Base-by-base conservation (phyloP, 2,888 invertebrate genomes). In the Agrotis exclamationis region DNA sequence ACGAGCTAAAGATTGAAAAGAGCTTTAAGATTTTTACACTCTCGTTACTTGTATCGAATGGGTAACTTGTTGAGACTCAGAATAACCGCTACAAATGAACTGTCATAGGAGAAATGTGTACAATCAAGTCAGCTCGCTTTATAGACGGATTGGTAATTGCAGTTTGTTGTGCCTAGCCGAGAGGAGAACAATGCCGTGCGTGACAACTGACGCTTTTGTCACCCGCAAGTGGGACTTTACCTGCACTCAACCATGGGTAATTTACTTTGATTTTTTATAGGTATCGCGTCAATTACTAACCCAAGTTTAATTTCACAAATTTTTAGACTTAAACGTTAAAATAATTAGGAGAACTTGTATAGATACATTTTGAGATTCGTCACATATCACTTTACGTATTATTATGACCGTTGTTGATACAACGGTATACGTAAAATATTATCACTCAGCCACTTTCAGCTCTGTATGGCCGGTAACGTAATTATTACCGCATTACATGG, bases 141-240 rank as follows among this genome's bases (percentile, higher is more conserved):
- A 53, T 24, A 20, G 39, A 75, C 51, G 2, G 45, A 47, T 62
- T 39, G 45, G 18, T 69, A 76, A 54, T 69, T 76, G 22, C 76
- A 53, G 70, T 76, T 76, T 76, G 44, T 75, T 65, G 44, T 76
- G 47, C 3, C 39, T 53, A 13, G 76, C 68, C 18, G 18, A 51
- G 47, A 66, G 76, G 39, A 28, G 70, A 24, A 68, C 47, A 76
- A 54, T 76, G 24, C 53, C 39, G 69, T 53, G 18, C 47, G 39
- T 9, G 24, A 24, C 5, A 47, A 47, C 33, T 53, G 20, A 78
- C 71, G 33, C 14, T n/a, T 45, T 24, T 72, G 56, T 39, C 54
- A 45, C 18, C 48, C n/a, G 54, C 70, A 16, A 44, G 39, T 28
- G 20, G 16, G 3, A 22, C 11, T 39, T 11, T 39, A 39, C 39